A percentile compares a stretch with the other conserved stretches of the same genome.
phyloP scores from a whole-genome alignment of 2,888 invertebrate genomes.

The Heliconius ethilla region DNA sequence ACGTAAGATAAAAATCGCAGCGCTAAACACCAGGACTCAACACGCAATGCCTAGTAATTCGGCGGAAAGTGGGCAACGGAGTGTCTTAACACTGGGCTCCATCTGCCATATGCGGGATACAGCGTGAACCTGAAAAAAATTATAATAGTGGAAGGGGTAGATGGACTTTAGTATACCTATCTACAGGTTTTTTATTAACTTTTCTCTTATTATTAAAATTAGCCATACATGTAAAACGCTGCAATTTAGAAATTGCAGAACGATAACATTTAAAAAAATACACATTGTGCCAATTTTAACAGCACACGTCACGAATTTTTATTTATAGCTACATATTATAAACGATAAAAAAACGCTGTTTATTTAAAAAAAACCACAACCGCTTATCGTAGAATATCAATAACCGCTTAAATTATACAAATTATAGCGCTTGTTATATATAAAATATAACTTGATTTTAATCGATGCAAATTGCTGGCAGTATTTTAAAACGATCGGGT shows the following conservation, averaged over 20 bases:
- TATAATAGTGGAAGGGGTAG: background rate
- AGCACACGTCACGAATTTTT: conserved; percentile 11
- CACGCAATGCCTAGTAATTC: too few species aligned
- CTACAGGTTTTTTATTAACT: background rate
- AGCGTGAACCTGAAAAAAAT: too few species aligned
- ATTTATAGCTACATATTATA: background rate
- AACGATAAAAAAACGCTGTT: background rate
- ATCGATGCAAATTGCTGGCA: conserved; percentile 48
- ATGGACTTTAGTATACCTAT: background rate
- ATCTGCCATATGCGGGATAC: too few species aligned
- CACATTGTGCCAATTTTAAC: conserved; percentile 1
- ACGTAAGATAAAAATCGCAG: too few species aligned
- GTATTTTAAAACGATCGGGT: conserved; percentile 40
- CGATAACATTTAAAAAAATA: background rate
- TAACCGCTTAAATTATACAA: conserved; percentile 30
- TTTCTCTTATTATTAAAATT: background rate
- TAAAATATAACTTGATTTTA: conserved; percentile 47
- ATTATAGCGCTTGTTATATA: conserved; percentile 39
- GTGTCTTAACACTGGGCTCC: background rate
- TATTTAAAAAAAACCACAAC: background rate
- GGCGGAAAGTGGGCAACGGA: too few species aligned
- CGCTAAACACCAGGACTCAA: too few species aligned
- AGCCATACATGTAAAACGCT: background rate
- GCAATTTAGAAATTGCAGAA: background rate
- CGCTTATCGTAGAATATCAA: conserved; percentile 20